A percentile compares a stretch with the other conserved stretches of the same genome.
These are phyloP conservation scores for Ptyas mucosa DNA, from an alignment of 2,113 vertebrate species.

Conservation along the genomic window DNA sequence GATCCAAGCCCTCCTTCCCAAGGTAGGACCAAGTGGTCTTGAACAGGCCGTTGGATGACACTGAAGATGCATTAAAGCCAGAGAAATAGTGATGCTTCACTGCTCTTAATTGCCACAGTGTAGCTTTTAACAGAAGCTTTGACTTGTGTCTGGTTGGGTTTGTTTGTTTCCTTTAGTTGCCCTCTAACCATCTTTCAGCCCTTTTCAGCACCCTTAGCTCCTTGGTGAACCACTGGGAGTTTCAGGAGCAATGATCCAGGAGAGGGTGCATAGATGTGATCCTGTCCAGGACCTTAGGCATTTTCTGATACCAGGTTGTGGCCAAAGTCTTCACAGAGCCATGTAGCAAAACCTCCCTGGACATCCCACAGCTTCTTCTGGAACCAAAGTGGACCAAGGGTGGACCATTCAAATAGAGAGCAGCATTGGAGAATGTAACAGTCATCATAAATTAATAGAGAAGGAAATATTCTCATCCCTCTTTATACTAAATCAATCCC, in stretches of 20 bases:
- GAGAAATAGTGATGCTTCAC: neutral
- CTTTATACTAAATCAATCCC: neutral
- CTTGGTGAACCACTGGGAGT: neutral
- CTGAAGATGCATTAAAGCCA: neutral
- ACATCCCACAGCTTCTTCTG: neutral
- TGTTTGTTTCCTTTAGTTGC: neutral
- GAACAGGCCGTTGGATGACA: neutral
- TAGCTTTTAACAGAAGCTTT: neutral
- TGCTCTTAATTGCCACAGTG: neutral
- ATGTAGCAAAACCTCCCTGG: neutral
- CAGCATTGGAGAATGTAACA: neutral
- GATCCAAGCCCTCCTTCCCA: neutral
- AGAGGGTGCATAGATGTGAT: neutral
- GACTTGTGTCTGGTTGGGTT: neutral
- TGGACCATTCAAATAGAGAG: neutral
- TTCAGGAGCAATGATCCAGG: neutral
- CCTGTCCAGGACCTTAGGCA: neutral
- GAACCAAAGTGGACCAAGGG: neutral
- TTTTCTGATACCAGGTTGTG: neutral
- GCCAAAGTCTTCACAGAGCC: neutral
- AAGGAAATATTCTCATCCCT: neutral
- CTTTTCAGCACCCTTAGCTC: neutral
- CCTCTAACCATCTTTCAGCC: neutral
- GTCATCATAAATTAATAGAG: neutral
- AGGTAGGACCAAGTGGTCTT: neutral